Evolutionary conservation across 2,888 invertebrate genomes (phyloP), one percentile per base, ranked within the genome.

Genomic region (Geophilus truncorum): DNA sequence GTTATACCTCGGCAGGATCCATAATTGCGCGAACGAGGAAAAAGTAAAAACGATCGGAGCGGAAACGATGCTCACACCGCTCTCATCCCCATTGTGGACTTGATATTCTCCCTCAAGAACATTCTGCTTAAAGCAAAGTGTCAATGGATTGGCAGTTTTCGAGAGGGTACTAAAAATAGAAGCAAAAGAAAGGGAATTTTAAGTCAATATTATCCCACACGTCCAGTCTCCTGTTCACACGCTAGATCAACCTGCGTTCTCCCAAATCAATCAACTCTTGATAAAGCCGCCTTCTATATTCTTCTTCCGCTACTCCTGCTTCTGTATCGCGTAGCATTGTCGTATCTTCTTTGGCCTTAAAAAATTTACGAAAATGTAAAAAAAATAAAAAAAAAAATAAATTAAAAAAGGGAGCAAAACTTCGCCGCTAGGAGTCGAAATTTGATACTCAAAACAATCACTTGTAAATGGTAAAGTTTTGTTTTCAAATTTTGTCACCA

Each of bases 221-320:
- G 1, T 36, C 36, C n/a, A n/a, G n/a, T 18, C 30, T 36, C 21
- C 21, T 78, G 88, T 90, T 89, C 51, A 51, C 51, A 51, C 51
- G 51, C 18, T n/a, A 51, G 51, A 51, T 51, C 51, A 80, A 93
- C 94, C 91, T 93, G 87, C 93, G 92, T 79, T 93, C 93, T 87
- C 95, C 94, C 85, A 94, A 90, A 86, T 92, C 93, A 83, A 94
- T 92, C 81, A 96, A 90, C 87, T 96, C 96, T 86, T 94, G 93
- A 85, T 93, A 90, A 84, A 96, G 89, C 86, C 93, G 89, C 86
- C 92, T 90, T 88, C 94, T 92, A 88, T 95, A 93, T 87, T 94
- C 93, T 86, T 94, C 93, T 85, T 85, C 80, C 85, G 78, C 84
- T 86, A 82, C 82, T 83, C 83, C 82, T 84, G 84, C 81, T 83